Conservation (phyloP, 2,888 invertebrate genomes). For the Slavum lentiscoides region DNA sequence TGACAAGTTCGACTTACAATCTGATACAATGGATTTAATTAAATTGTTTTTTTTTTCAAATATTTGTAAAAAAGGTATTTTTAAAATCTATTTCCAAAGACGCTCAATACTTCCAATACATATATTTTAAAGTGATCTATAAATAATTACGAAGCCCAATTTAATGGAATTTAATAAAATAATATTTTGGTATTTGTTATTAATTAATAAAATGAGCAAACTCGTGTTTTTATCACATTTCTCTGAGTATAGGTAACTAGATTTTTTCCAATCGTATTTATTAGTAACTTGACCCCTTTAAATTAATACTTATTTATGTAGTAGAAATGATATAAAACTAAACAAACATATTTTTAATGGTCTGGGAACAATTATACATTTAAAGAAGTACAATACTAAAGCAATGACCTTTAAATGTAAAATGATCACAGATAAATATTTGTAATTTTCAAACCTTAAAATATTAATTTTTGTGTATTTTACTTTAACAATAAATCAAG, state of each 20-base stretch:
- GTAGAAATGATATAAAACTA: conserved; percentile 29
- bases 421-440: conserved; percentile 43
- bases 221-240: conserved; percentile 49
- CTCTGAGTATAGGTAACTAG: conserved; percentile 49
- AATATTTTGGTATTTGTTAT: conserved; percentile 2
- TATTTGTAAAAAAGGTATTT: not conserved
- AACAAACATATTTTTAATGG: conserved; percentile 30
- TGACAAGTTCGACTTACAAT: not conserved
- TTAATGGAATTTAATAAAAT: conserved; percentile 14
- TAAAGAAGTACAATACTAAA: conserved; percentile 40
- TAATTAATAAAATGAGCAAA: conserved; percentile 50
- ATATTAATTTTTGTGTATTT: conserved; percentile 1
- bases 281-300: conserved; percentile 50
- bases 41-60: not conserved
- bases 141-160: conserved; percentile 16
- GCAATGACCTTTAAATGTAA: conserved; percentile 34
- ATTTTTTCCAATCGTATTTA: conserved; percentile 38
- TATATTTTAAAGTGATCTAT: not conserved
- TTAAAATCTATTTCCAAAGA: not conserved
- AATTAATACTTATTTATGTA: conserved; percentile 28
- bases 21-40: not conserved
- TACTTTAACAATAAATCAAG: not conserved
- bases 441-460: conserved; percentile 24
- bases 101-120: conserved; percentile 6
- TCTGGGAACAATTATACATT: conserved; percentile 17